Percentiles rank a stretch among this genome's conserved stretches.
Evolutionary conservation across 2,113 vertebrate genomes (phyloP).

Genomic region (Budorcas taxicolor): DNA sequence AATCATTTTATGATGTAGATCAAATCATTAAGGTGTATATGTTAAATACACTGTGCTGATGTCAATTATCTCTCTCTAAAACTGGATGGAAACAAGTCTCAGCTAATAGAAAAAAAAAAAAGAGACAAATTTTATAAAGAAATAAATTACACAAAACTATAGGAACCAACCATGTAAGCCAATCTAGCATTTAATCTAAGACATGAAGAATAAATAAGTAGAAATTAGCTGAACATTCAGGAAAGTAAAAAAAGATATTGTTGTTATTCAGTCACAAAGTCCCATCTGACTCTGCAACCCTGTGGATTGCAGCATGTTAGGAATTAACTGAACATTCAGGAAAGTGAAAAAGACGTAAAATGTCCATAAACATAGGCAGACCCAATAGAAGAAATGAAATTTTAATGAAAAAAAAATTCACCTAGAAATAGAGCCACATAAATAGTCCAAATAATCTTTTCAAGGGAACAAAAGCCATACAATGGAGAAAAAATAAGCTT

Average conservation of each 20-base stretch:
- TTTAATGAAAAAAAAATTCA: not conserved
- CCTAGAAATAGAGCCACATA: not conserved
- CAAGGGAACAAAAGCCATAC: not conserved
- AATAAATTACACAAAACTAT: not conserved
- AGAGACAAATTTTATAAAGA: not conserved
- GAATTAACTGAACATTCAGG: not conserved
- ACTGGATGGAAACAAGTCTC: not conserved
- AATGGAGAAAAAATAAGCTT: not conserved
- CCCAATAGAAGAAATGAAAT: not conserved
- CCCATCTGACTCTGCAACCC: not conserved
- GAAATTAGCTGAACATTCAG: not conserved
- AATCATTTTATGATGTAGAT: not conserved
- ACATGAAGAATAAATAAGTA: not conserved
- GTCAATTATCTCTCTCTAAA: not conserved
- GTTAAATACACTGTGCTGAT: not conserved
- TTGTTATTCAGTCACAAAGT: not conserved
- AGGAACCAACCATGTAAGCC: not conserved
- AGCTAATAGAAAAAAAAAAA: not conserved
- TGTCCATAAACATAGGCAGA: not conserved
- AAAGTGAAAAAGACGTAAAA: not conserved
- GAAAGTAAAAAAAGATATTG: not conserved
- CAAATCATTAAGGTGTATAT: not conserved
- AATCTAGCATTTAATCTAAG: not conserved
- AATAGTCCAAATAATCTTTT: not conserved
- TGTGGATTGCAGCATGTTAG: not conserved